Evolutionary conservation across 92 coral and sea anemone genomes (phyloP), one percentile per base, ranked within the genome.

Genomic region (Palythoa grandiflora): DNA sequence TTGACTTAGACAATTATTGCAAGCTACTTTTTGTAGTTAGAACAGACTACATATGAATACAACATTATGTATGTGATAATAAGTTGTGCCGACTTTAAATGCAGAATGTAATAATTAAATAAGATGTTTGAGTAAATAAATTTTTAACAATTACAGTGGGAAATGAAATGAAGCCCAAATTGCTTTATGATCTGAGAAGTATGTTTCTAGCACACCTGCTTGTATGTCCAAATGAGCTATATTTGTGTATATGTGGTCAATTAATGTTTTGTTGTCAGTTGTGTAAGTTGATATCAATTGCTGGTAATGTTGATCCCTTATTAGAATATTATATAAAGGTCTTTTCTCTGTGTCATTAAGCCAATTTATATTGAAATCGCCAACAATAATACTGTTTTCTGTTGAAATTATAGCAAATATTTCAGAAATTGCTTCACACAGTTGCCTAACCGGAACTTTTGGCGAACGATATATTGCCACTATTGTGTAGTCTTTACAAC

Each of bases 391-490:
- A 4, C 78, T 36, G 63, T 57, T 84, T 84, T 68, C 59, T 57
- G 47, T 15, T 35, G 55, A 78, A 75, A 71, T 51, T 20, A 68
- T 44, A 38, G 66, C 39, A 54, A 84, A 38, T 16, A 84, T 59
- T 84, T 66, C 80, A 65, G 88, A 84, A 68, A 38, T 15, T 60
- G 88, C 88, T 60, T 65, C 54, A 84, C 54, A 84, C 61, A 85
- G 83, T 21, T 71, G 72, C 55, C 59, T 57, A n/a, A 48, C 53
- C 19, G 72, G 73, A 39, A 85, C 80, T 85, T 60, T 85, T 72
- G 88, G 88, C 12, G 83, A 74, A 71, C 81, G 71, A 63, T 85
- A 85, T 21, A 85, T 74, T 54, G 68, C 88, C 20, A 77, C 88
- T 71, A 85, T 71, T 21, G 40, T 71, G 54, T 51, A 77, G 73